Percentiles rank a stretch among this genome's conserved stretches.
phyloP scores from a whole-genome alignment of 2,888 invertebrate species.

The Norana najaformis region DNA sequence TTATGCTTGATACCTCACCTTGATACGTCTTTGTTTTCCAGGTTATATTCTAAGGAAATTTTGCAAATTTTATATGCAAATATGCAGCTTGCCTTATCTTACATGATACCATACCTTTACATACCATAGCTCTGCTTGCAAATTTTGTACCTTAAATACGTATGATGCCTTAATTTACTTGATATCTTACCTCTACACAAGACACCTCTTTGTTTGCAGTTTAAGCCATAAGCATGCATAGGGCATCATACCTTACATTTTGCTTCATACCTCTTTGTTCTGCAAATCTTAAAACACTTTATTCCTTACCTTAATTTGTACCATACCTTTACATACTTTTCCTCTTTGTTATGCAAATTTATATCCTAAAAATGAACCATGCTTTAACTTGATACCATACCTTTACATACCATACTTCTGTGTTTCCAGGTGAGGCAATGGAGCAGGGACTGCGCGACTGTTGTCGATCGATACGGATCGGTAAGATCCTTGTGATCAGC shows the following conservation, averaged over 20 bases:
- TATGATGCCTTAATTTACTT: neutral
- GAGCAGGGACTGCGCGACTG: slow-evolving; percentile 83
- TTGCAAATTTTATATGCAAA: too few species aligned
- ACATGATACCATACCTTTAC: neutral
- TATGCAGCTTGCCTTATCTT: neutral
- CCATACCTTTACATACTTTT: neutral
- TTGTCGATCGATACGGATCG: slow-evolving; percentile 95
- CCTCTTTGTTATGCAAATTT: neutral
- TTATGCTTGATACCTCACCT: too few species aligned
- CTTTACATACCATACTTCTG: neutral
- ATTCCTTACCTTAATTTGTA: slow-evolving; percentile 4
- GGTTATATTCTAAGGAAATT: neutral
- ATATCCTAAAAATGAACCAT: neutral
- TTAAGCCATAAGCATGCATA: neutral
- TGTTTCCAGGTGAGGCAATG: slow-evolving; percentile 78
- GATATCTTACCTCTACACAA: neutral
- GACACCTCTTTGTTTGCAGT: too few species aligned
- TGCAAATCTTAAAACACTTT: neutral
- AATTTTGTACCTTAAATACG: too few species aligned
- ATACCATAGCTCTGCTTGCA: too few species aligned
- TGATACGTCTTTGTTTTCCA: neutral
- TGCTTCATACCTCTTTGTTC: too few species aligned
- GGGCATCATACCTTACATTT: neutral
- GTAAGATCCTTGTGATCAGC: slow-evolving; percentile 95
- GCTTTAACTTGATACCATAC: too few species aligned